phyloP scores from a whole-genome alignment of 2,113 vertebrate species.

The Cyprinodon brontotheroides region DNA sequence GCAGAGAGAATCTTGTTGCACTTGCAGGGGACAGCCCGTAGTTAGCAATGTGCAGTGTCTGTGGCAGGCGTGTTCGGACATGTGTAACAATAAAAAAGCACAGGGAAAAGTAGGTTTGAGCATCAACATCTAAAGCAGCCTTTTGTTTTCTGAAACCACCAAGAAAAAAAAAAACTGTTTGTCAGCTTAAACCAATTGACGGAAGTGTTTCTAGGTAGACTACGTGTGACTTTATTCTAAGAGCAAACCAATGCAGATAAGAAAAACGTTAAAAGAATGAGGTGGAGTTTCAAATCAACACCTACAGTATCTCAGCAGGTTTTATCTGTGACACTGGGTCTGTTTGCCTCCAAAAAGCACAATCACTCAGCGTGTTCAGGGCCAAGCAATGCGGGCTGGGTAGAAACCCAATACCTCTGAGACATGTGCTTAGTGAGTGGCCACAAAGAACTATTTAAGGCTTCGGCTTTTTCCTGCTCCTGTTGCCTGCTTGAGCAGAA shows the following conservation, averaged over 20 bases:
- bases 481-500: neutral
- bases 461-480: constrained; percentile 3
- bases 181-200: too few species aligned
- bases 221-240: neutral
- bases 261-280: neutral
- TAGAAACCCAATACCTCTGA: constrained; percentile 36
- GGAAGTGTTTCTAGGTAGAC: neutral
- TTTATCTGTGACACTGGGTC: neutral
- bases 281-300: neutral
- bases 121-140: too few species aligned
- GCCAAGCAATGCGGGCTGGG: neutral
- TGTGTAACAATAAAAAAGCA: too few species aligned
- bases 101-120: too few species aligned
- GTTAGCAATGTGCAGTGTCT: too few species aligned
- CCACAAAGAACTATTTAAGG: constrained; percentile 15
- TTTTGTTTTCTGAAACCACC: too few species aligned
- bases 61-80: too few species aligned
- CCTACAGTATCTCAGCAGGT: neutral
- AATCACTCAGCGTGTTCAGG: constrained; percentile 5
- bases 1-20: too few species aligned
- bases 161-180: too few species aligned
- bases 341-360: neutral
- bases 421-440: constrained; percentile 21
- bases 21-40: too few species aligned
- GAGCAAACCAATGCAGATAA: neutral